Percentiles rank a stretch among this genome's conserved stretches.
Evolutionary conservation across 2,797 vertebrate genomes (phyloP).

Genomic region (Muscicapa comitata): DNA sequence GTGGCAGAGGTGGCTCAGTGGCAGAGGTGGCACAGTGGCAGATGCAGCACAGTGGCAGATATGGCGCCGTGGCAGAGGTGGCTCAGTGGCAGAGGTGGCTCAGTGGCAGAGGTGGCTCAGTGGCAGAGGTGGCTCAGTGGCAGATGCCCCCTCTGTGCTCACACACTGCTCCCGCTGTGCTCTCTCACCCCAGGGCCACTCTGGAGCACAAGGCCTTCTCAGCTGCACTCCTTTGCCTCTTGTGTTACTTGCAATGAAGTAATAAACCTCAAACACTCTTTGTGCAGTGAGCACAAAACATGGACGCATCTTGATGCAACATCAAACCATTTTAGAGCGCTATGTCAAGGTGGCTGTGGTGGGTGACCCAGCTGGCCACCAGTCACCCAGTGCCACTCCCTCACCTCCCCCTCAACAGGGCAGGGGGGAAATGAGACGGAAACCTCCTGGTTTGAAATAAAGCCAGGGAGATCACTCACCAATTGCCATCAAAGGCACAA

Average conservation of each 20-base stretch:
- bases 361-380: background rate
- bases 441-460: background rate
- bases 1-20: too few species aligned
- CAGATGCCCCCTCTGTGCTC: too few species aligned
- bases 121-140: too few species aligned
- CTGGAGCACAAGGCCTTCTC: background rate
- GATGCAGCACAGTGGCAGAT: too few species aligned
- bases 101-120: too few species aligned
- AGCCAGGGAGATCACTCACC: background rate
- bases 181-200: background rate
- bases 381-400: fast-evolving
- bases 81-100: too few species aligned
- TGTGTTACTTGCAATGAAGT: background rate
- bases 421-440: background rate
- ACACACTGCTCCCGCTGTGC: fast-evolving
- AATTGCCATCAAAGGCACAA: background rate
- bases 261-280: background rate
- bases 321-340: background rate
- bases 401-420: background rate
- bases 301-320: fast-evolving
- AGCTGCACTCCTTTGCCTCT: background rate
- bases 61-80: too few species aligned
- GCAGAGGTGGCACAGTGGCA: too few species aligned
- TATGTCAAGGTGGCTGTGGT: fast-evolving
- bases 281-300: background rate